Evolutionary conservation across 2,888 invertebrate species (phyloP), one percentile per base, ranked within the genome.

Genomic region (Uropetala carovei): DNA sequence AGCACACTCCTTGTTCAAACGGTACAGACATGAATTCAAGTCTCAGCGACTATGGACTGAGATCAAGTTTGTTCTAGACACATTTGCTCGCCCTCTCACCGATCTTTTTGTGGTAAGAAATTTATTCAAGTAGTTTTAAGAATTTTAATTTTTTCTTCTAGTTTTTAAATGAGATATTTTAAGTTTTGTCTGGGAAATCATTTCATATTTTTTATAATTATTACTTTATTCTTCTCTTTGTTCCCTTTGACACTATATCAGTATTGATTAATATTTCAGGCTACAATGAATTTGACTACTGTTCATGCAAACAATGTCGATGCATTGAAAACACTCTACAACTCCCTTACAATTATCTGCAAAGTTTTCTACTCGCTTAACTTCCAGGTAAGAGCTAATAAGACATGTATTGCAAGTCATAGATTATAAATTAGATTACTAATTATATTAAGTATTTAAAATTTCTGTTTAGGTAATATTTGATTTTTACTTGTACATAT

Each of bases 361-460:
- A 99, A 99, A 95, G 98, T 99, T 91, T 99, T 99, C 96, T 98
- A 98, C 95, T 99, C 99, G 0, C 96, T 99, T 30, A 99, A 99
- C 95, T 98, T 97, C 93, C 99, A 99, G 96, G 96, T 96, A 94
- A 94, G 94, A 93, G 75, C 22, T n/a, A 27, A 9, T 68, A 1
- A 27, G 85, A 43, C 86, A 16, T 57, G n/a, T 82, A 64, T 85
- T 13, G 56, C 16, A 30, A 83, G 91, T 85, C 2, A 18, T 60
- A 60, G 60, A 5, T 43, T 43, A 60, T 2, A 60, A 60, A 60
- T 5, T 13, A 60, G n/a, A n/a, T n/a, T n/a, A n/a, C n/a, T n/a
- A n/a, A n/a, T n/a, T n/a, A n/a, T n/a, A n/a, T 43, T 5, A 43
- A 43, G 43, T 43, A 43, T 43, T 43, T 43, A 43, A 43, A 43